These are phyloP conservation scores for Urocitellus parryii DNA, from an alignment of 2,113 vertebrate genomes.

Conservation along the genomic window DNA sequence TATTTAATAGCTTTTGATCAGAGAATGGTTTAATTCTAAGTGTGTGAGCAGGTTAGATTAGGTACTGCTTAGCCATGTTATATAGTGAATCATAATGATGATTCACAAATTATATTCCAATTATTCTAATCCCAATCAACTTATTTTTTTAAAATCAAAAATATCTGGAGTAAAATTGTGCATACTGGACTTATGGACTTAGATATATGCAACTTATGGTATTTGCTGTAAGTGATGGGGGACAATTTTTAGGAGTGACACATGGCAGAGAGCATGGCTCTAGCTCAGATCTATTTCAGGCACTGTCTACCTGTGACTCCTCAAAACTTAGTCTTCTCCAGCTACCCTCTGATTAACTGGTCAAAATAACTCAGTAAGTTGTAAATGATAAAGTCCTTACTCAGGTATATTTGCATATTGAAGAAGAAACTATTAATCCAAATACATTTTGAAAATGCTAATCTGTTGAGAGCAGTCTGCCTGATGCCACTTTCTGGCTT, in stretches of 20 bases:
- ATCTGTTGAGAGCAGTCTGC: neutral
- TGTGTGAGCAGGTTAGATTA: neutral
- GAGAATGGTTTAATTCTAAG: neutral
- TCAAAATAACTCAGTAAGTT: slow-evolving; percentile 34
- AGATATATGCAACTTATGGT: neutral
- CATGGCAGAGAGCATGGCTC: neutral
- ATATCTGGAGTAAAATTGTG: slow-evolving; percentile 7
- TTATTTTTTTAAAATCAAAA: neutral
- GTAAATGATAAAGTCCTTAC: neutral
- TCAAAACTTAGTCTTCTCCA: neutral
- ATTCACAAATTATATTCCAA: slow-evolving; percentile 11
- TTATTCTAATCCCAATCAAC: neutral
- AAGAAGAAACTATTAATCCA: slow-evolving; percentile 5
- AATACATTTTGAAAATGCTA: slow-evolving; percentile 3
- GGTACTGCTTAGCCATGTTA: neutral
- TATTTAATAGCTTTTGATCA: slow-evolving; percentile 11
- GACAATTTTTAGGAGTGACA: neutral
- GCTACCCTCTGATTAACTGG: neutral
- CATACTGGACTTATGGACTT: neutral
- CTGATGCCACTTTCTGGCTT: neutral
- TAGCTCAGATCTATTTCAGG: neutral
- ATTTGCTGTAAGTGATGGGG: neutral
- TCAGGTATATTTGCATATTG: slow-evolving; percentile 8
- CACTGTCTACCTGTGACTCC: neutral
- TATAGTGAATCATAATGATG: neutral